These are phyloP conservation scores for Cygnus olor DNA, from an alignment of 2,797 vertebrate genomes.

Conservation along the genomic window DNA sequence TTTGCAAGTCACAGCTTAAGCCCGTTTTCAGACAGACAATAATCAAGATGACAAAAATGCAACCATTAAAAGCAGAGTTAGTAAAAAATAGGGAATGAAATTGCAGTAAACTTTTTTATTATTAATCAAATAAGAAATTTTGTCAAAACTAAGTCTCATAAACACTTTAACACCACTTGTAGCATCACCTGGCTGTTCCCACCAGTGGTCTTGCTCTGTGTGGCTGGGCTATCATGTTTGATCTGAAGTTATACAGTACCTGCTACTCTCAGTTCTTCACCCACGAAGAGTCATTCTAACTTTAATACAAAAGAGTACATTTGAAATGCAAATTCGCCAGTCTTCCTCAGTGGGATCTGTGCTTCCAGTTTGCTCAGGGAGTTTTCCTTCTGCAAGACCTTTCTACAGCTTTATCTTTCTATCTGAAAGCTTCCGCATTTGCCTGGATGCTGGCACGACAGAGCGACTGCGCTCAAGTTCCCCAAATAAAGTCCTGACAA, in stretches of 20 bases:
- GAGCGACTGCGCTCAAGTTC: conserved; percentile 44
- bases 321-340: not conserved
- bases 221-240: not conserved
- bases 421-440: conserved; percentile 44
- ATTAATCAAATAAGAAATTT: not conserved
- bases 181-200: not conserved
- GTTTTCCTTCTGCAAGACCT: conserved; percentile 1
- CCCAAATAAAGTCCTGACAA: conserved; percentile 68
- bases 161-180: not conserved
- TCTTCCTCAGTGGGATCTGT: not conserved
- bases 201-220: not conserved
- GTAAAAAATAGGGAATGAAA: not conserved
- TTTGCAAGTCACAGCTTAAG: not conserved
- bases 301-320: not conserved
- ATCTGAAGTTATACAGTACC: not conserved
- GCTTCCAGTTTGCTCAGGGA: not conserved
- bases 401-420: conserved; percentile 44
- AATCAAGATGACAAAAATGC: not conserved
- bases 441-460: conserved; percentile 54
- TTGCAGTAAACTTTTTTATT: not conserved
- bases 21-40: rapidly evolving
- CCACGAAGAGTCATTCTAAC: not conserved
- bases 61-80: not conserved
- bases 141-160: not conserved
- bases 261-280: not conserved